These are phyloP conservation scores for Pristionchus mayeri DNA, from an alignment of 2,888 invertebrate genomes.

Conservation along the genomic window DNA sequence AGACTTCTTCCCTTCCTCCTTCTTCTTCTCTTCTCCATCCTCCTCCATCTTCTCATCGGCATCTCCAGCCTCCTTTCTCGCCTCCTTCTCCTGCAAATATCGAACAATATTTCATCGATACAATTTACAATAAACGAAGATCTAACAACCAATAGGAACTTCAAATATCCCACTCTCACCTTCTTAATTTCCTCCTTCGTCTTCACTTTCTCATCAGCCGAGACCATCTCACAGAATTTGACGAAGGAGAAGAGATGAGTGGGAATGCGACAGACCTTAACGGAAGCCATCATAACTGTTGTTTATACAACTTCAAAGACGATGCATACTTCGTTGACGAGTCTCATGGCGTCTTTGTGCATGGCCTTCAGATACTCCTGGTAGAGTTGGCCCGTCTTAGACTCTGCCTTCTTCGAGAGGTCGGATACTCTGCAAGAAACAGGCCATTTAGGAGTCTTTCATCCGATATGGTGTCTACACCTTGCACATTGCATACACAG, in stretches of 20 bases:
- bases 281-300: constrained; percentile 15
- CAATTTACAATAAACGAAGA: background rate
- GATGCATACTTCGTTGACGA: constrained; percentile 29
- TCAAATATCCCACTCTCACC: background rate
- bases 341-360: constrained; percentile 46
- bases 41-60: background rate
- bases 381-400: constrained; percentile 25
- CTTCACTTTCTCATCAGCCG: constrained; percentile 53
- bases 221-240: constrained; percentile 80
- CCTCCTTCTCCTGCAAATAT: background rate
- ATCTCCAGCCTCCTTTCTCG: background rate
- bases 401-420: background rate
- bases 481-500: too few relatives aligned
- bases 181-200: constrained; percentile 44
- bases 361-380: constrained; percentile 37
- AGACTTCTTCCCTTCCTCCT: constrained; percentile 50
- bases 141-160: background rate
- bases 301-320: background rate
- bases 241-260: constrained; percentile 83
- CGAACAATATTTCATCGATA: background rate
- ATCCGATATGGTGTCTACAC: too few relatives aligned
- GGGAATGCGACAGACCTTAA: constrained; percentile 81
- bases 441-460: background rate
- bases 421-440: constrained; percentile 14
- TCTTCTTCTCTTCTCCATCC: background rate